Conservation (phyloP, 2,888 invertebrate species). For the Stegana nigrithorax region DNA sequence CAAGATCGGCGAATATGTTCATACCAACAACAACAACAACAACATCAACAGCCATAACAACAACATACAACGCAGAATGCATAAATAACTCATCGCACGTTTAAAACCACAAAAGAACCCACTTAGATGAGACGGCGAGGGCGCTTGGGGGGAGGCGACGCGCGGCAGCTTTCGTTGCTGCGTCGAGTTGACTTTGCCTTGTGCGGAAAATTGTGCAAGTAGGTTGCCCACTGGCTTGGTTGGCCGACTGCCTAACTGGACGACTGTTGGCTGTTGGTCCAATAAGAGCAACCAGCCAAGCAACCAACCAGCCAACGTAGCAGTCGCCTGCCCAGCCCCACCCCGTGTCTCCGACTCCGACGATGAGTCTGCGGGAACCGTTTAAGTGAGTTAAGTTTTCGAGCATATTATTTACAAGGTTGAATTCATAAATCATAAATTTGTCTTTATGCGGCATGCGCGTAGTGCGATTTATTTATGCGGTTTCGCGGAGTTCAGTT, state of each 20-base stretch:
- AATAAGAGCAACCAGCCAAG: neutral
- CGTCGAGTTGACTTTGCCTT: slow-evolving; percentile 45
- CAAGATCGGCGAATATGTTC: too few relatives aligned
- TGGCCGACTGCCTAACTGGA: neutral
- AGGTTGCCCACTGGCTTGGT: slow-evolving; percentile 42
- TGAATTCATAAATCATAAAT: slow-evolving; percentile 63
- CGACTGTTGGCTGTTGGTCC: slow-evolving; percentile 1
- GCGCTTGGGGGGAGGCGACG: slow-evolving; percentile 51
- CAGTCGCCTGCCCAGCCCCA: slow-evolving; percentile 35
- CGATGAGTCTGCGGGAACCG: neutral
- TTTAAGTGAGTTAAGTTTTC: slow-evolving; percentile 20
- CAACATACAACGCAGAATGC: slow-evolving; percentile 37
- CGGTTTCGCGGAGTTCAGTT: too few relatives aligned
- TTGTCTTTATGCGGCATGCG: slow-evolving; percentile 43
- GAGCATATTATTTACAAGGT: slow-evolving; percentile 61
- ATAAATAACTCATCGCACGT: slow-evolving; percentile 60
- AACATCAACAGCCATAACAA: too few relatives aligned
- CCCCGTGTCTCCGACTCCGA: neutral
- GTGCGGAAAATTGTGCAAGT: slow-evolving; percentile 60
- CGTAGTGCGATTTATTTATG: slow-evolving; percentile 10
- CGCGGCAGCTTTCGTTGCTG: too few relatives aligned
- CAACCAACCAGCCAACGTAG: slow-evolving; percentile 35
- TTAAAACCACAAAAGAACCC: slow-evolving; percentile 51
- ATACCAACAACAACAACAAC: too few relatives aligned
- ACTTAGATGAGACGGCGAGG: slow-evolving; percentile 12